phyloP scores from a whole-genome alignment of 2,797 vertebrate species.

The Alauda arvensis region DNA sequence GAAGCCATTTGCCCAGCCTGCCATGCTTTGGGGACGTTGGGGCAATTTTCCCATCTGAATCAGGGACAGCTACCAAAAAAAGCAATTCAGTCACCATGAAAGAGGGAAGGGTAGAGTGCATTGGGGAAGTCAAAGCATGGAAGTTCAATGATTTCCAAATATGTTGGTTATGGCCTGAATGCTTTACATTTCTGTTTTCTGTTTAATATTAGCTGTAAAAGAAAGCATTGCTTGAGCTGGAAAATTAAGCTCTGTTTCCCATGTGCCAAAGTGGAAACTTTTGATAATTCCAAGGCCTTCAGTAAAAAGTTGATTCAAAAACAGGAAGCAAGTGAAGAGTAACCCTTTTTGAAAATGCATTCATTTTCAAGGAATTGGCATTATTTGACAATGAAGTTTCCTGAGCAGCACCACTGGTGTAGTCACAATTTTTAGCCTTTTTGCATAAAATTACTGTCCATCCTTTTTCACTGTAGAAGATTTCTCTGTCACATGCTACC shows the following conservation, averaged over 20 bases:
- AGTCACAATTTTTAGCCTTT: background rate
- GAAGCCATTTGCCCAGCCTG: background rate
- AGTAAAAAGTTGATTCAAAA: background rate
- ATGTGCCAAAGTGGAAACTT: slow-evolving; percentile 19
- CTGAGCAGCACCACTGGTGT: fast-evolving
- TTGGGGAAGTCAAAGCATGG: background rate
- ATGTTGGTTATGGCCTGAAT: background rate
- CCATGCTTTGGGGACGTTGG: background rate
- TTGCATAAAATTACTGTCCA: background rate
- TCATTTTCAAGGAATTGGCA: background rate
- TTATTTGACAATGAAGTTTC: background rate
- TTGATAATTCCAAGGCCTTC: slow-evolving; percentile 9
- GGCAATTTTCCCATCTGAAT: background rate
- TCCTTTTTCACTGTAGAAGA: background rate
- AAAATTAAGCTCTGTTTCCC: slow-evolving; percentile 10
- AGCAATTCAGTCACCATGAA: background rate
- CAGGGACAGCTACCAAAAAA: background rate
- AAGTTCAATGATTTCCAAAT: background rate
- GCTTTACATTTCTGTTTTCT: slow-evolving; percentile 38
- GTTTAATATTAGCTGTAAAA: slow-evolving; percentile 9
- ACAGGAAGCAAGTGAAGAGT: background rate
- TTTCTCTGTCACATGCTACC: background rate
- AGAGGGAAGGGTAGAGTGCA: background rate
- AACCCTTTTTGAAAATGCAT: background rate
- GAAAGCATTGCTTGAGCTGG: slow-evolving; percentile 9